phyloP scores from a whole-genome alignment of 2,888 invertebrate species.

The Furcula furcula region DNA sequence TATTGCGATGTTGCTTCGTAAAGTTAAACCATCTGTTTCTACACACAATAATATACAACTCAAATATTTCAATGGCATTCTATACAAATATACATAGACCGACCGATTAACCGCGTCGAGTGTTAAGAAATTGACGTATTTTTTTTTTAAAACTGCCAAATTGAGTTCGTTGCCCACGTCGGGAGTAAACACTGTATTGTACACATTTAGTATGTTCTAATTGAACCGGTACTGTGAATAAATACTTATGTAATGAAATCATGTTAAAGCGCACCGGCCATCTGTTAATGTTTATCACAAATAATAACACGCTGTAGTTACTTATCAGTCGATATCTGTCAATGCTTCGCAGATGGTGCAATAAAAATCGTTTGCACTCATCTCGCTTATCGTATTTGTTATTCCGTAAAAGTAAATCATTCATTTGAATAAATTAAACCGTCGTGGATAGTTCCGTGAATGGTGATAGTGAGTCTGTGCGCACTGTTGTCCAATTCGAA shows the following conservation, averaged over 20 bases:
- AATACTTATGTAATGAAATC: constrained; percentile 50
- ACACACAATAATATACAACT: constrained; percentile 1
- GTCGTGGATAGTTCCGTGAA: constrained; percentile 34
- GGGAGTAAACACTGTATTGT: constrained; percentile 24
- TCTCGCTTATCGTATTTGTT: constrained; percentile 40
- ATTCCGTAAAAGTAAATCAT: constrained; percentile 23
- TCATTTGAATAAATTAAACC: constrained; percentile 1
- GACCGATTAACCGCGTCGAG: background rate
- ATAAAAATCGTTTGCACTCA: constrained; percentile 43
- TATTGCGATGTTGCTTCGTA: too few relatives aligned
- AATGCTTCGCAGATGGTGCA: constrained; percentile 56
- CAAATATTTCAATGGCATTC: background rate
- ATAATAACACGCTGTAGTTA: constrained; percentile 47
- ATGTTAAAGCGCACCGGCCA: constrained; percentile 44
- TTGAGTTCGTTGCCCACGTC: constrained; percentile 34
- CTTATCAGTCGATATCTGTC: constrained; percentile 68
- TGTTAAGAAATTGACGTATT: constrained; percentile 3
- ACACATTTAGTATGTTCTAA: constrained; percentile 34
- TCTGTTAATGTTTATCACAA: constrained; percentile 75
- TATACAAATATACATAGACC: background rate
- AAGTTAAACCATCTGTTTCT: background rate
- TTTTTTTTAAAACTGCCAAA: constrained; percentile 14
- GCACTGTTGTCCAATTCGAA: constrained; percentile 70
- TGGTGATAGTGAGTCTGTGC: constrained; percentile 65
- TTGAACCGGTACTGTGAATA: constrained; percentile 42